phyloP scores from a whole-genome alignment of 2,888 invertebrate genomes.

The Cremastobaeus sp. region DNA sequence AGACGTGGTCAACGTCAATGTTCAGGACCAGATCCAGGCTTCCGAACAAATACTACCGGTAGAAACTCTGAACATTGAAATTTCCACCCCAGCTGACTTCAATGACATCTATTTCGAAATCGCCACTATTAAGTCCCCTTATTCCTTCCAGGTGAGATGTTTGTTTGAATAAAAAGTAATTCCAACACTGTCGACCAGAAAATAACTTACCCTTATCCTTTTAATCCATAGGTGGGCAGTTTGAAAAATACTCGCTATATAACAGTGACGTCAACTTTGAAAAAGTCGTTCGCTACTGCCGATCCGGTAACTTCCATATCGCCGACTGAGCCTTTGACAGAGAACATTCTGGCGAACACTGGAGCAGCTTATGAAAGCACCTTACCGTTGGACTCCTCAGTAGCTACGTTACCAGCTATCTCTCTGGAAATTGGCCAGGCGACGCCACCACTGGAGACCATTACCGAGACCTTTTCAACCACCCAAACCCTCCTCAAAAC shows the following conservation, averaged over 20 bases:
- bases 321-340: conserved; percentile 88
- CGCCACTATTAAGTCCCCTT: conserved; percentile 93
- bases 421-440: conserved; percentile 87
- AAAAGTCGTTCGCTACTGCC: conserved; percentile 85
- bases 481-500: conserved; percentile 93
- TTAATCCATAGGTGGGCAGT: conserved; percentile 85
- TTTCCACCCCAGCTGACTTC: conserved; percentile 92
- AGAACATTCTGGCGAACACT: conserved; percentile 90
- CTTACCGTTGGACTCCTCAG: conserved; percentile 85
- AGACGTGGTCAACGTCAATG: conserved; percentile 70
- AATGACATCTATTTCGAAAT: conserved; percentile 92
- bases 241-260: conserved; percentile 92
- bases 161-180: not conserved
- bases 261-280: conserved; percentile 91
- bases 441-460: conserved; percentile 91
- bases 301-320: conserved; percentile 80
- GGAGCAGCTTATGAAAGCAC: conserved; percentile 86
- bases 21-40: conserved; percentile 70
- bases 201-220: too few relatives aligned
- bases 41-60: conserved; percentile 80
- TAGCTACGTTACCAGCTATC: conserved; percentile 90
- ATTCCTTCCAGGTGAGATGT: conserved; percentile 89
- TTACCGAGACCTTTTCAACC: conserved; percentile 94
- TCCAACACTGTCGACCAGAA: not conserved
- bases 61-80: conserved; percentile 92